Evolutionary conservation across 2,797 vertebrate genomes (phyloP), one percentile per base, ranked within the genome.

Genomic region (Tenualosa thibaudeaui): DNA sequence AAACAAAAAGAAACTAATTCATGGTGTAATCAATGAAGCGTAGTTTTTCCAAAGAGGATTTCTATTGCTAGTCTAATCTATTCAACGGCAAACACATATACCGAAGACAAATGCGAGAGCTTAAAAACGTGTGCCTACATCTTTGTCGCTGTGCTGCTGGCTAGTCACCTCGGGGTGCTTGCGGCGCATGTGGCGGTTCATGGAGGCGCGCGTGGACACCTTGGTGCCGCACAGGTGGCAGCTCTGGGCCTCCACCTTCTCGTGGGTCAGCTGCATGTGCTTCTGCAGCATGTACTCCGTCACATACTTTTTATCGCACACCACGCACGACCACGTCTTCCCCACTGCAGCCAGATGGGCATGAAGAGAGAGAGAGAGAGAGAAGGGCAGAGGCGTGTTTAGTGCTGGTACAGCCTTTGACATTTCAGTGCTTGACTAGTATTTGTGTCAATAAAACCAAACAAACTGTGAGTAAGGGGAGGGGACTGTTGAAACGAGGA

Each of bases 251-350:
- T 99, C 98, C 50, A 99, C 97, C 91, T 98, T 98, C 90, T 99
- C 97, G 0, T 99, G 98, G 0, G 98, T 99, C 84, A 99, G 96
- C 93, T 99, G 98, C 86, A 98, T 95, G 82, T 99, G 98, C 87
- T 99, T 99, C 95, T 99, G 98, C 83, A 99, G 96, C 98, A 99
- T 99, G 94, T 99, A 99, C 93, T 99, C 97, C 0, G 98, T 99
- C 92, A 99, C 97, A 13, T 99, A 99, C 90, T 99, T 99, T 95
- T 98, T 99, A 89, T 99, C 97, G 15, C 98, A 99, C 13, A 98
- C 97, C 0, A 91, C 93, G 85, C 98, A 99, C 0, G 96, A 97
- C 97, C 97, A 99, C 26, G 98, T 98, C 95, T 99, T 99, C 88
- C 98, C 98, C 94, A 99, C 98, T 99, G 46, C 46, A 49, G 46